Base-by-base conservation (phyloP, 2,797 vertebrate species). In the Bovichtus variegatus region DNA sequence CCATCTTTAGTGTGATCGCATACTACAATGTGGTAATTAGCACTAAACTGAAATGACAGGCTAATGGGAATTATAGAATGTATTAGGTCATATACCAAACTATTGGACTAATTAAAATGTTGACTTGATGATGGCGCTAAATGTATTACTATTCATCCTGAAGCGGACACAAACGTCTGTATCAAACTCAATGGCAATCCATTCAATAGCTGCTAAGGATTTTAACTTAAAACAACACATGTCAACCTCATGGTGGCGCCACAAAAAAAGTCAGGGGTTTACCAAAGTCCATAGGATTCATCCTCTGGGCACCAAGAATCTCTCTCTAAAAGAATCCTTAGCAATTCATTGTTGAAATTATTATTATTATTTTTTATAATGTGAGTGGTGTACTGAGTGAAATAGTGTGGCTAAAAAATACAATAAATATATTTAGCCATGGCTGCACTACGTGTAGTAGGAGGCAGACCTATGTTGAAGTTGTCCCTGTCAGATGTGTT, bases 381-480 rank as follows among this genome's bases (percentile, higher is more conserved):
- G n/a, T 34, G 7, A 51, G 63, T 36, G 29, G 3, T 44, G 21
- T 2, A 25, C 9, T 34, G 6, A 34, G 55, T 60, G 16, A 21
- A 34, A 9, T 9, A 21, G 13, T 29, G 29, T 18, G 10, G 5
- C 27, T 29, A 29, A 41, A 55, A 23, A 55, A 18, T 7, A 49
- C 18, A 61, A 5, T 31, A 19, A 18, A 21, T 61, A 46, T 21
- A 23, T 47, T 47, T 40, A 25, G 5, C 47, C 21, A 13, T 47
- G 25, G 19, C 25, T 66, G 62, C 21, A 27, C 21, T 27, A 15
- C 12, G 50, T 64, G 43, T 65, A 29, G 27, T 54, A 41, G 31
- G 46, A 46, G 21, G 46, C 75, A 51, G 53, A 51, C 31, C 51
- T 27, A 29, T 77, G 25, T 44, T 71, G 44, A 77, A 29, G 12